Conservation (phyloP, 2,888 invertebrate species). For the Cephus rjabovi region DNA sequence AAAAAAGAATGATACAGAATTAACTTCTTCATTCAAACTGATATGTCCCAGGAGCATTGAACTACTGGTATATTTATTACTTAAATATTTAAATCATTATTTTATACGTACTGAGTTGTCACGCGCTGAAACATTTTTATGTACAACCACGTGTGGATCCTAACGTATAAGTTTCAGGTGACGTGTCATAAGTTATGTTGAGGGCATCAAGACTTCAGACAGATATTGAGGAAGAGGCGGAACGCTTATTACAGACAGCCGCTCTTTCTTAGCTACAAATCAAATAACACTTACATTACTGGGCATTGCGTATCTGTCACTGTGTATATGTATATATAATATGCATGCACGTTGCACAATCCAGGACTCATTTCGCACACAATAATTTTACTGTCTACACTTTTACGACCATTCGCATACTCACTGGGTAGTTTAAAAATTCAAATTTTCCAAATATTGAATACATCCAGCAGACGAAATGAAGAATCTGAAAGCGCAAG, state of each 20-base stretch:
- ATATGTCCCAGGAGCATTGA: not conserved
- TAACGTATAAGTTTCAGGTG: not conserved
- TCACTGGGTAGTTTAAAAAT: not conserved
- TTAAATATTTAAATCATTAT: not conserved
- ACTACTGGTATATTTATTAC: not conserved
- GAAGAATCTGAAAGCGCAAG: not conserved
- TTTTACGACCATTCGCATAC: not conserved
- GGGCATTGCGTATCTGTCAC: slow-evolving; percentile 22
- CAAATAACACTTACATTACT: slow-evolving; percentile 45
- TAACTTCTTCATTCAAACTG: not conserved
- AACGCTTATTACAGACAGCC: slow-evolving; percentile 52
- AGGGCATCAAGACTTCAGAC: slow-evolving; percentile 29
- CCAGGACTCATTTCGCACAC: slow-evolving; percentile 16
- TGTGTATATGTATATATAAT: not conserved
- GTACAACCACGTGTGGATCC: slow-evolving; percentile 1
- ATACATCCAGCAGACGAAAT: not conserved
- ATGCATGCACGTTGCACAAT: slow-evolving; percentile 12
- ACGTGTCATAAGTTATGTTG: slow-evolving; percentile 8
- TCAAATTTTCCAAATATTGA: not conserved
- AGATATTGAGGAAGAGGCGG: slow-evolving; percentile 60
- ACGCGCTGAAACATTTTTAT: not conserved
- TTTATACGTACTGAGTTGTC: not conserved
- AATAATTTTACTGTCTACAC: slow-evolving; percentile 17
- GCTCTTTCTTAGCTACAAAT: slow-evolving; percentile 53
- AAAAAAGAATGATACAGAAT: not conserved